Base-by-base conservation (phyloP, 1,140 invertebrate species). In the Rhyzopertha dominica region DNA sequence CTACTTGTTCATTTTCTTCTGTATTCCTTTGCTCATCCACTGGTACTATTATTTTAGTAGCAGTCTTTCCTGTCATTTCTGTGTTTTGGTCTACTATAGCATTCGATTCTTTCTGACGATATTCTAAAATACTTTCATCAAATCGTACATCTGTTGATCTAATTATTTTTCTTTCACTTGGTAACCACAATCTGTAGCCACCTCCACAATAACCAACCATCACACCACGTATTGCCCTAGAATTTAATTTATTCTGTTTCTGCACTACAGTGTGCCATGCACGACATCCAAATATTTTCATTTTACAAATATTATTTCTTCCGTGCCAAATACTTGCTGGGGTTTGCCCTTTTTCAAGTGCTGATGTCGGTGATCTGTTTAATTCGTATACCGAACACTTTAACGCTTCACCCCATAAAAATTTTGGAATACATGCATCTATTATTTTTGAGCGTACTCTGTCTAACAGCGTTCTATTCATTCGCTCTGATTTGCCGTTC, bases 401-500 rank as follows among this genome's bases (percentile, higher is more conserved):
- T 24, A 63, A 30, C 18, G 64, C 62, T 49, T 62, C 62, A 28
- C 43, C 48, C 64, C 60, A 65, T 16, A 65, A 42, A 25, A 37
- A 19, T 41, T 54, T 56, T 5, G 49, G 37, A 14, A 62, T 12
- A 7, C 49, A 25, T 12, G 58, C 50, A 8, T 59, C 52, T 19
- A 61, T 48, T 34, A 55, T 26, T 45, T 50, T 53, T 47, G 44
- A 44, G 24, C 51, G 40, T n/a, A 52, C 37, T 35, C 29, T 56
- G 34, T 54, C 49, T 26, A 45, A 35, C 24, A 56, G 19, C 25
- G 43, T 47, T 41, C 50, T 28, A 26, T 54, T 52, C 39, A 54
- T 42, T 29, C 53, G 28, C 39, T 61, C 58, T 5, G 54, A 20
- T 45, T 44, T 52, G 4, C 54, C 51, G 31, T 61, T 59, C 22